Base-by-base conservation (phyloP, 2,797 vertebrate genomes). In the Chloroceryle inda region DNA sequence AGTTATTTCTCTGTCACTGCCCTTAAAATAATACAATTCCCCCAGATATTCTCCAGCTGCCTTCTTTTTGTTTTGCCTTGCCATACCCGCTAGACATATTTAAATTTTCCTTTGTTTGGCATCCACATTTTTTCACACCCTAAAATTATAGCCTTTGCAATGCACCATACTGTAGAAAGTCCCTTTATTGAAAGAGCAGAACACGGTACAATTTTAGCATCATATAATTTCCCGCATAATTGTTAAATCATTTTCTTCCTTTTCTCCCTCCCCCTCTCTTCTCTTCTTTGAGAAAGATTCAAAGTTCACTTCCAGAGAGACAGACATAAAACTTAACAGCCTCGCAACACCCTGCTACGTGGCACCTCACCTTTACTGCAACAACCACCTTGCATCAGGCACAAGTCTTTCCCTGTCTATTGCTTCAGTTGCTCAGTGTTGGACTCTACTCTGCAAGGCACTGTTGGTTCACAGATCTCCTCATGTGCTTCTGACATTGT, bases 171-270 rank as follows among this genome's bases (percentile, higher is more conserved):
- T 95, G 94, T 97, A 95, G 96, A 97, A 97, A 97, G 98, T 92
- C 95, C 96, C 96, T 97, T 97, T 96, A 96, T 44, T 91, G 95
- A 97, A 97, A 97, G 94, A 97, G 93, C 95, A 97, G 97, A 97
- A 97, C 88, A 96, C 7, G 82, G 97, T 97, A 96, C 97, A 97
- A 97, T 98, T 98, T 98, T 98, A 98, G 98, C 97, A 98, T 98
- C 98, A 96, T 97, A 97, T 97, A 97, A 98, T 98, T 98, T 98
- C 97, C 97, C 61, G 75, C 93, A 95, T 97, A 97, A 98, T 97
- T 97, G 97, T 98, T 98, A 97, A 98, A 98, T 97, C 31, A 96
- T 97, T 97, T 97, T 98, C 97, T 94, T 97, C 94, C 93, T 97
- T 95, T 96, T 96, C 87, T 88, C 93, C 92, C 95, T 97, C 91